Conservation (phyloP, 2,888 invertebrate genomes). For the Melolontha melolontha region DNA sequence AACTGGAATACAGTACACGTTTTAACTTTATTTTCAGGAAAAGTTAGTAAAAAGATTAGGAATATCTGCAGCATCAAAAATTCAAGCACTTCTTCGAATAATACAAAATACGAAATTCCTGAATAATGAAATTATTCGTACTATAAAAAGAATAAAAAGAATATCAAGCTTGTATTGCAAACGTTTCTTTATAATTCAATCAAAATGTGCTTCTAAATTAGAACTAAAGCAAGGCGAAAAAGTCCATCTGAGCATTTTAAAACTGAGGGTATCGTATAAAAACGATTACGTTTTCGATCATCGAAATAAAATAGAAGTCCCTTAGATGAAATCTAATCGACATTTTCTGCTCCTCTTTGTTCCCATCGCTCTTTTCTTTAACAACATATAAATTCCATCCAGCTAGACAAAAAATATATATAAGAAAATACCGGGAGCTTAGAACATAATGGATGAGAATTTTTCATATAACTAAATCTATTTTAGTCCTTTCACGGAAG, state of each 20-base stretch:
- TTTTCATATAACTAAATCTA: conserved; percentile 42
- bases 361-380: conserved; percentile 28
- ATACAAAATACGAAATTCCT: too few species aligned
- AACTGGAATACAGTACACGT: too few species aligned
- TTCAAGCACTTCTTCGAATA: too few species aligned
- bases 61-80: too few species aligned
- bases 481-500: conserved; percentile 37
- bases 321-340: conserved; percentile 28
- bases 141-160: too few species aligned
- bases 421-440: conserved; percentile 37
- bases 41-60: too few species aligned
- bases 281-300: conserved; percentile 25
- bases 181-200: neutral
- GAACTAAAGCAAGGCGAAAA: neutral
- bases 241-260: conserved; percentile 8
- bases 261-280: neutral
- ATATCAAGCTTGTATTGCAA: too few species aligned
- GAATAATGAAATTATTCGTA: too few species aligned
- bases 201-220: conserved; percentile 1
- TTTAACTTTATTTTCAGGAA: too few species aligned
- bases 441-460: conserved; percentile 42
- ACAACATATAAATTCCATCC: conserved; percentile 33
- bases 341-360: conserved; percentile 28
- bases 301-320: conserved; percentile 28
- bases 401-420: conserved; percentile 31